These are phyloP conservation scores for Sebastes steindachneri DNA, from an alignment of 2,797 vertebrate genomes.

Conservation along the genomic window DNA sequence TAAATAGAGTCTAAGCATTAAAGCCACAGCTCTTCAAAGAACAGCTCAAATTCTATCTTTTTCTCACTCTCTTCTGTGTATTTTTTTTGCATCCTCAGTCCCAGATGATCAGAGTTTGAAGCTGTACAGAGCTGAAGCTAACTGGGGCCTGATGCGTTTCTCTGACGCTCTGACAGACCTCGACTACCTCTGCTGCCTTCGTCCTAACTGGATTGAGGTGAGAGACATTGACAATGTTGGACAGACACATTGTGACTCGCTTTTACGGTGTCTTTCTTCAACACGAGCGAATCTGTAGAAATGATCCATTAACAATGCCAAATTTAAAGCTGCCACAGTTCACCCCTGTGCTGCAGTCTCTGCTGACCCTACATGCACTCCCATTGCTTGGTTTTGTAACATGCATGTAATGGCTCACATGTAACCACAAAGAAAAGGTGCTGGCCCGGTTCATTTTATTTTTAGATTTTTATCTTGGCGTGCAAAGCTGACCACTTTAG, in stretches of 20 bases:
- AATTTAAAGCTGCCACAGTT: neutral
- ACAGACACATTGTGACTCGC: neutral
- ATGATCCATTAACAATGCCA: neutral
- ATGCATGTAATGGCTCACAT: neutral
- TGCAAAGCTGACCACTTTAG: neutral
- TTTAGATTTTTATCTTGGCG: neutral
- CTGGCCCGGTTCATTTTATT: neutral
- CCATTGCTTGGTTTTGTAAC: conserved; percentile 29
- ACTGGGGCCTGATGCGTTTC: conserved; percentile 75
- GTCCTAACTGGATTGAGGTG: conserved; percentile 86
- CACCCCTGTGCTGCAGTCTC: neutral
- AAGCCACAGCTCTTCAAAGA: neutral
- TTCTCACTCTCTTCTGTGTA: neutral
- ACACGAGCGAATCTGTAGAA: neutral
- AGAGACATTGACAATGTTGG: neutral
- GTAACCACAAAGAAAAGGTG: neutral
- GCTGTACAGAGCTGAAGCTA: conserved; percentile 83
- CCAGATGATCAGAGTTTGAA: conserved; percentile 82
- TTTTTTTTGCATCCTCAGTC: conserved; percentile 58
- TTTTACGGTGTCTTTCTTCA: neutral
- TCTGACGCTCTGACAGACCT: conserved; percentile 85
- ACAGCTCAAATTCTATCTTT: neutral
- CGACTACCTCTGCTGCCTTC: conserved; percentile 84
- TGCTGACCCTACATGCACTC: neutral
- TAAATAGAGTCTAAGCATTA: neutral